Percentiles rank a stretch among this genome's conserved stretches.
phyloP scores from a whole-genome alignment of 2,113 vertebrate species.

The Austrofundulus limnaeus region DNA sequence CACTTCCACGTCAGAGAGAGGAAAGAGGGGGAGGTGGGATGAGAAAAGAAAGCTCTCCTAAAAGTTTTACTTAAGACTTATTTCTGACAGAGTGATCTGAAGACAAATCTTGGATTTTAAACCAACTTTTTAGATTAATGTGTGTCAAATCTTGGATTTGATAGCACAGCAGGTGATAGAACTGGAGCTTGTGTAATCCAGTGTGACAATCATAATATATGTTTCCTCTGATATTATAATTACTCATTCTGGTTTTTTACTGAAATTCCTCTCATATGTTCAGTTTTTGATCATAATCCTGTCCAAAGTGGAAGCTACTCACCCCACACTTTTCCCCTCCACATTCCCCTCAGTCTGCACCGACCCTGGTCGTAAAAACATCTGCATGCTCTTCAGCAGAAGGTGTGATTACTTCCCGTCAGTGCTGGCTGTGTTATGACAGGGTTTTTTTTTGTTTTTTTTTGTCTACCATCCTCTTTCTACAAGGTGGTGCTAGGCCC shows the following conservation, averaged over 20 bases:
- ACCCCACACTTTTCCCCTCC: slow-evolving; percentile 33
- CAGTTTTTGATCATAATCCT: slow-evolving; percentile 20
- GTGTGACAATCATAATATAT: too few species aligned
- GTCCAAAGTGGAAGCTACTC: slow-evolving; percentile 26
- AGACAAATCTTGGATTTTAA: background rate
- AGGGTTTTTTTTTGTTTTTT: slow-evolving; percentile 56
- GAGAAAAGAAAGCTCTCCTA: slow-evolving; percentile 38
- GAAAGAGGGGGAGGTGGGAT: slow-evolving; percentile 38
- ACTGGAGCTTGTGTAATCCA: background rate
- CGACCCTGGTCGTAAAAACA: slow-evolving; percentile 62
- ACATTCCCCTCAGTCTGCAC: slow-evolving; percentile 5
- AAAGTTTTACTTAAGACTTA: slow-evolving; percentile 36
- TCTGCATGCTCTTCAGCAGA: slow-evolving; percentile 55
- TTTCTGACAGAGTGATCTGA: slow-evolving; percentile 37
- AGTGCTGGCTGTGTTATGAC: slow-evolving; percentile 60
- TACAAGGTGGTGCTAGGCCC: slow-evolving; percentile 51
- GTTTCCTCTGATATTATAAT: background rate
- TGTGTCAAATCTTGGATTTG: too few species aligned
- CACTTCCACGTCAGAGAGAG: slow-evolving; percentile 66
- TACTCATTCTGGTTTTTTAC: background rate
- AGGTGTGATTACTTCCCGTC: slow-evolving; percentile 71
- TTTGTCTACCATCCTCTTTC: slow-evolving; percentile 36
- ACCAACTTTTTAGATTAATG: too few species aligned
- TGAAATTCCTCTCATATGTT: slow-evolving; percentile 2
- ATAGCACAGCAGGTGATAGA: background rate